Base-by-base conservation (phyloP, 2,797 vertebrate genomes). In the Esox masquinongy region DNA sequence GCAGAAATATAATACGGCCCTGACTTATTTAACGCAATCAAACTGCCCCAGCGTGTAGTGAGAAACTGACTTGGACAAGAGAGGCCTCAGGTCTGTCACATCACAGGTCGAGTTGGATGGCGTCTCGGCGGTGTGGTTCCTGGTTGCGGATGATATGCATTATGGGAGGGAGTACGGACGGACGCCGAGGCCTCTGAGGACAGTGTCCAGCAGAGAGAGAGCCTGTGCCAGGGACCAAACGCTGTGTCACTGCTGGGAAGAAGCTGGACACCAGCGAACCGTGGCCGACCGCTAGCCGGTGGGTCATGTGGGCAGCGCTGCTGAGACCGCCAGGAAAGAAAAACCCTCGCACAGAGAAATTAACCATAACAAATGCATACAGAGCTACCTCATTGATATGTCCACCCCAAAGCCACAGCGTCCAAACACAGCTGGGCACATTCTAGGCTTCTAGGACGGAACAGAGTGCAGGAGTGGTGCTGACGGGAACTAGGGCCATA, bases 201-300 rank as follows among this genome's bases (percentile, higher is more conserved):
- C n/a, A 63, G 67, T 71, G 61, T 49, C 53, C 75, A 77, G 26
- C 24, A 72, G 22, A 22, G n/a, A 22, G 19, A 22, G 19, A 12
- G 87, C 82, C 82, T 82, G 67, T 78, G 85, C 84, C 85, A 85
- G 83, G 5, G 22, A 17, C n/a, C 56, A 59, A 86, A 86, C 78
- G 76, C 80, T 69, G 76, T 86, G 85, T 90, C 88, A 91, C 85
- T 91, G 90, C 91, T 87, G 89, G 91, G 92, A 93, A 93, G 74
- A 68, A 80, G 85, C 76, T 79, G 85, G 88, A 88, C 87, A 68
- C 85, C 71, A 56, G 77, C n/a, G 53, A 22, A 53, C 51, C 12
- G 51, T 9, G 39, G 39, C 39, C 9, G 51, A 56, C 51, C 51
- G 31, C 31, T 34, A 24, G 22, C 36, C 49, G 74, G 80, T 81